Base-by-base conservation (phyloP, 92 coral and sea anemone genomes). In the Scolanthus callimorphus region DNA sequence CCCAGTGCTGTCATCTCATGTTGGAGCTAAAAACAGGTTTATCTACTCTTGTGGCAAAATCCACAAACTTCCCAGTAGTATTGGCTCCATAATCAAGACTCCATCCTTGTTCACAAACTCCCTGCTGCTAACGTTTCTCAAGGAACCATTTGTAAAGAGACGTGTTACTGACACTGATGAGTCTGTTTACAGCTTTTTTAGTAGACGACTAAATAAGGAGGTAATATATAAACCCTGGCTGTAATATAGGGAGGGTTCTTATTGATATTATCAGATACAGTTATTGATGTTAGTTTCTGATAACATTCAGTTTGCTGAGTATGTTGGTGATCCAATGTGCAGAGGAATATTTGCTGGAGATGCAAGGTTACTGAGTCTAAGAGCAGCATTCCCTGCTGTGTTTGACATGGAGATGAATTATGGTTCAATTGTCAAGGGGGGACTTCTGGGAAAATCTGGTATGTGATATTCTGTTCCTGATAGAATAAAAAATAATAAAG, bases 321-420 rank as follows among this genome's bases (percentile, higher is more conserved):
- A 84, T 39, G 49, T 84, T n/a, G 62, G 76, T 55, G 98, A 88
- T 63, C 96, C 98, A 27, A 67, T 92, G 59, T 73, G 88, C 67
- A 80, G 98, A 31, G 98, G 98, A 21, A 92, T 92, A 25, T 92
- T 92, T 84, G 98, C 98, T 41, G 98, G 98, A 24, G 96, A 92
- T 61, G 73, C 88, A 17, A 71, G 91, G 55, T 70, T 83, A 61
- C 60, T 92, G 69, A 92, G 98, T 41, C 45, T 92, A 22, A 72
- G 58, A 69, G 89, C 98, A 4, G 86, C 89, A 30, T 77, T 92
- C 29, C 96, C 98, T 52, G 83, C 80, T 38, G 73, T 88, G 1
- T 63, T 80, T 63, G 64, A 76, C 11, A 83, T 75, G 60, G 98
- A 92, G 59, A 64, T 84, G 52, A 50, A 55, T 20, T 82, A 83